Base-by-base conservation (phyloP, 2,888 invertebrate genomes). In the Auanema freiburgensis region DNA sequence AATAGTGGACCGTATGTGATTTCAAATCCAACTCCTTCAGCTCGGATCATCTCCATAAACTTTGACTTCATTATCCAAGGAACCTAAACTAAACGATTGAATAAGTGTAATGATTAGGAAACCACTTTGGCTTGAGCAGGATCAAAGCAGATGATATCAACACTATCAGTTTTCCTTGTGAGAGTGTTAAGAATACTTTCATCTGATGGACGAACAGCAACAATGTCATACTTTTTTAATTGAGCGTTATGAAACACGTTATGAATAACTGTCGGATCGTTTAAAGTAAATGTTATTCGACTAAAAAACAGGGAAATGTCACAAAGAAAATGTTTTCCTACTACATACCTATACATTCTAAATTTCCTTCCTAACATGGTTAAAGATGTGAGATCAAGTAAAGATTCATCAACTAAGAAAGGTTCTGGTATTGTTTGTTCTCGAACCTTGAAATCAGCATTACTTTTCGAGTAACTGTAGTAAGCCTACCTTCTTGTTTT, bases 111-210 rank as follows among this genome's bases (percentile, higher is more conserved):
- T n/a, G n/a, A n/a, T n/a, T n/a, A 46, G n/a, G n/a, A 44, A 53
- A 24, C 12, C 33, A 75, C 69, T 46, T 67, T 67, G 11, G 66
- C 65, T 11, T 59, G 66, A 14, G 63, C 63, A 12, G 64, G 59
- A n/a, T 77, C 69, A 55, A 69, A 72, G 3, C 77, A 77, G 42
- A 83, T 71, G 12, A 83, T 63, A 61, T 83, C 83, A 51, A 83
- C 72, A 55, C 72, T 65, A 11, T 83, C 81, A 46, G 79, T 71
- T 68, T 84, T 83, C 18, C 77, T 63, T 2, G 78, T 60, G 21
- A 83, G 58, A 12, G 82, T 81, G n/a, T 72, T 75, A 40, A 83
- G 57, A 43, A 83, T 77, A 10, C 71, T 57, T 51, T 78, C 76
- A 56, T 78, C 76, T 42, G 67, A 70, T 5, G 79, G 77, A 2